Base-by-base conservation (phyloP, 2,888 invertebrate species). In the Empis stercorea region DNA sequence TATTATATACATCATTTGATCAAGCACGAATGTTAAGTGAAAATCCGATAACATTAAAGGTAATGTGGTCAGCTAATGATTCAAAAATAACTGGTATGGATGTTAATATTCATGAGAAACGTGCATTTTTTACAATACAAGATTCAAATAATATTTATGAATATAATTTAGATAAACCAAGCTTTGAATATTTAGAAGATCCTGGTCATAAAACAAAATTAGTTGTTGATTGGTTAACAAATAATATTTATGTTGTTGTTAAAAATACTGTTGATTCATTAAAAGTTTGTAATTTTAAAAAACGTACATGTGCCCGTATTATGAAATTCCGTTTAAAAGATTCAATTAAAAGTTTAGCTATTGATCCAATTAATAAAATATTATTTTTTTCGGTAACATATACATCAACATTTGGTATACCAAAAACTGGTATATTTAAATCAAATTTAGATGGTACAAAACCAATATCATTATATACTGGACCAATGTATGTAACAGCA, bases 211-310 rank as follows among this genome's bases (percentile, higher is more conserved):
- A 78, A 0, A 64, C 64, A 39, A 69, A 79, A 64, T 59, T 87
- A 36, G 74, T 81, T 0, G 72, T 84, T 2, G 87, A 88, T 57
- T 87, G 87, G 87, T 65, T 80, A 20, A 80, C 83, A 0, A 74
- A 76, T 11, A 84, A 84, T 58, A 70, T 84, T 0, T 87, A 86
- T 62, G 80, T 79, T 54, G 74, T 76, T 48, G 76, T 78, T 55
- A 71, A 65, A 11, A 59, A 61, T 0, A 56, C 60, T 0, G 51
- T 52, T 0, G 66, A 67, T 30, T 64, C 68, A 42, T 64, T 79
- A 1, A 60, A 71, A 23, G 76, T 75, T 0, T 84, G 84, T 56
- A 72, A 75, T 50, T 70, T 81, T 44, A 43, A 32, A 9, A 61
- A 61, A 3, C 69, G 62, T 50, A 69, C 71, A 56, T 83, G 82